Evolutionary conservation across 35 echinoderm and acorn worm species (phyloP).

Genomic region (Patiria miniata): DNA sequence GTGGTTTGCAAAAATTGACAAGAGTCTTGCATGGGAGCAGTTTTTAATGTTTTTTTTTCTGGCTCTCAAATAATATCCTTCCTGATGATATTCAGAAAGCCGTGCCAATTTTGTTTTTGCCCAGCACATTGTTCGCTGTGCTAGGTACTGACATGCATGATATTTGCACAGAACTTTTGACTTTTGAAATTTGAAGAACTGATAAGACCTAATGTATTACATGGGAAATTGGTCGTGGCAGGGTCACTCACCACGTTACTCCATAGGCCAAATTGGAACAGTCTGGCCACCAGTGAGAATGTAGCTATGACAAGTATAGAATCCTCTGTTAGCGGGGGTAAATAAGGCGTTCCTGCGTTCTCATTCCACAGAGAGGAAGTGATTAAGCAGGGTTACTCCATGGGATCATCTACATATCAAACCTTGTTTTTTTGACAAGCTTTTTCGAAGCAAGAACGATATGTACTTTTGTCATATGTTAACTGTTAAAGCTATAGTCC

Average conservation of each 20-base stretch:
- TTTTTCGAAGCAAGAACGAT: background rate
- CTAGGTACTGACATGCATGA: too few species aligned
- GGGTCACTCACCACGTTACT: background rate
- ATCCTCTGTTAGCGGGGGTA: background rate
- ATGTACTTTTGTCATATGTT: background rate
- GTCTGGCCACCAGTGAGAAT: background rate
- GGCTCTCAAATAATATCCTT: too few species aligned
- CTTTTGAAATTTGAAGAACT: too few species aligned
- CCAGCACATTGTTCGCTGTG: too few species aligned
- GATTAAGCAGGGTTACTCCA: conserved; percentile 4
- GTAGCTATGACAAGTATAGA: conserved; percentile 25
- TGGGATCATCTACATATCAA: background rate
- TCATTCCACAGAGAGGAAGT: background rate
- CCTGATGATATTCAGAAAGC: too few species aligned
- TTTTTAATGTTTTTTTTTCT: too few species aligned
- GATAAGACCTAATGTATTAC: background rate
- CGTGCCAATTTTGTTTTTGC: too few species aligned
- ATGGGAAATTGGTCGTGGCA: background rate
- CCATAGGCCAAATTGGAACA: conserved; percentile 3
- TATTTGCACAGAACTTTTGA: too few species aligned
- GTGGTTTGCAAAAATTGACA: too few species aligned
- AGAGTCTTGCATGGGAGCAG: too few species aligned
- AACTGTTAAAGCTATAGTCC: too few species aligned
- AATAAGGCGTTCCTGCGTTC: conserved; percentile 6
- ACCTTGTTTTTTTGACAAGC: background rate